phyloP scores from a whole-genome alignment of 2,888 invertebrate genomes.

The Theretra japonica region DNA sequence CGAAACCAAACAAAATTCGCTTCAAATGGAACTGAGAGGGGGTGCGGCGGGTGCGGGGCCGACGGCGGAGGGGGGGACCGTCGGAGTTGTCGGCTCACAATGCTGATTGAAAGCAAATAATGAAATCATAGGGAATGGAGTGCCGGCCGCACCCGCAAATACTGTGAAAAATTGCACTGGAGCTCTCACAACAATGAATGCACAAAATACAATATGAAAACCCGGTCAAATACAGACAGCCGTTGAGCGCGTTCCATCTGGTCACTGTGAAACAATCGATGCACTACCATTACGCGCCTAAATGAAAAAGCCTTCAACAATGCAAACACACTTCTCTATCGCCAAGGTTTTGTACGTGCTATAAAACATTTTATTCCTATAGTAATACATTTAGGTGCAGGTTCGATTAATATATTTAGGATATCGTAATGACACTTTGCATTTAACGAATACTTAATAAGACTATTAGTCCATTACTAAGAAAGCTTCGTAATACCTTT shows the following conservation, averaged over 20 bases:
- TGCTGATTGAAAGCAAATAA: conserved; percentile 85
- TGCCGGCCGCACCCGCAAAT: conserved; percentile 68
- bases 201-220: conserved; percentile 47
- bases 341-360: too few relatives aligned
- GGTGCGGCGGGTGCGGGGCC: conserved; percentile 35
- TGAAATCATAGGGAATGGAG: conserved; percentile 80
- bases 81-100: conserved; percentile 69
- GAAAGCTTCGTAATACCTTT: too few relatives aligned
- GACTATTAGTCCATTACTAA: too few relatives aligned
- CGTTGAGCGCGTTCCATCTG: conserved; percentile 35
- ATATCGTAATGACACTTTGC: too few relatives aligned
- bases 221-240: conserved; percentile 32
- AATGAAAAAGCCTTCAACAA: neutral
- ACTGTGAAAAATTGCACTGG: conserved; percentile 78
- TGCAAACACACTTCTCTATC: neutral
- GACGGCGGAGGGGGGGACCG: conserved; percentile 30
- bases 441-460: too few relatives aligned
- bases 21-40: conserved; percentile 55
- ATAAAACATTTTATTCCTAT: neutral
- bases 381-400: too few relatives aligned
- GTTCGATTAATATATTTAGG: too few relatives aligned
- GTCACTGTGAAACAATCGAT: conserved; percentile 20
- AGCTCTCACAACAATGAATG: conserved; percentile 62
- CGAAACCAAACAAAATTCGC: conserved; percentile 82
- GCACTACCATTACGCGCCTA: neutral